Conservation (phyloP, 2,113 vertebrate genomes). For the Gobius niger region DNA sequence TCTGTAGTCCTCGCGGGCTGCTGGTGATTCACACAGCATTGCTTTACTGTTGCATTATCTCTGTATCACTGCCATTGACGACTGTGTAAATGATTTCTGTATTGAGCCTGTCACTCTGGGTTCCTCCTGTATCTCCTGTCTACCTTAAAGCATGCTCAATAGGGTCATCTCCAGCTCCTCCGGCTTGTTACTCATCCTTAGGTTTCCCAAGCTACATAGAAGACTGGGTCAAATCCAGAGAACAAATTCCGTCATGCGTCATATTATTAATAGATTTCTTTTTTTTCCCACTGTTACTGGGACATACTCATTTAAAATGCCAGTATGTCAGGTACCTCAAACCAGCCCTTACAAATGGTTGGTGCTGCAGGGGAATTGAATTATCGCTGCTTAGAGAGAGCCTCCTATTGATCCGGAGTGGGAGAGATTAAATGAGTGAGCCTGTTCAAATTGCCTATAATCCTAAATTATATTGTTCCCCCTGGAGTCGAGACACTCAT, state of each 20-base stretch:
- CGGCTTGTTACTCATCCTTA: too few relatives aligned
- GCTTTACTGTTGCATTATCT: conserved; percentile 11
- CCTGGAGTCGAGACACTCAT: conserved; percentile 9
- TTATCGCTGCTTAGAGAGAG: conserved; percentile 47
- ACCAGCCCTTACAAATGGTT: conserved; percentile 9
- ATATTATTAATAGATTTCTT: too few relatives aligned
- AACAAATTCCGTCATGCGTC: too few relatives aligned
- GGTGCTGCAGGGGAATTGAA: conserved; percentile 40
- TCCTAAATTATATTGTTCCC: conserved; percentile 42
- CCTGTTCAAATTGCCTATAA: conserved; percentile 40
- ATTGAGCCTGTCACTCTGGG: too few relatives aligned
- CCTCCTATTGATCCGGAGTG: conserved; percentile 52
- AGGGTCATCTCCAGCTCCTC: too few relatives aligned
- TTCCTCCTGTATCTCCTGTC: too few relatives aligned
- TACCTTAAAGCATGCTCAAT: too few relatives aligned
- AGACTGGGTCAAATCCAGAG: too few relatives aligned
- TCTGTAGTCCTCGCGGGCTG: conserved; percentile 30
- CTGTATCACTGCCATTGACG: neutral
- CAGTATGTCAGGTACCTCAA: conserved; percentile 5
- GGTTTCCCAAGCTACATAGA: too few relatives aligned
- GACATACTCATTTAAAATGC: neutral
- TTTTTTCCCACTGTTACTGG: neutral
- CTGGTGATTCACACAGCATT: neutral
- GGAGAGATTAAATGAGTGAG: conserved; percentile 46
- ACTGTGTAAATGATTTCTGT: too few relatives aligned